Percentiles rank a stretch among this genome's conserved stretches.
Evolutionary conservation across 2,888 invertebrate genomes (phyloP).

Genomic region (Brachylomia viminalis): DNA sequence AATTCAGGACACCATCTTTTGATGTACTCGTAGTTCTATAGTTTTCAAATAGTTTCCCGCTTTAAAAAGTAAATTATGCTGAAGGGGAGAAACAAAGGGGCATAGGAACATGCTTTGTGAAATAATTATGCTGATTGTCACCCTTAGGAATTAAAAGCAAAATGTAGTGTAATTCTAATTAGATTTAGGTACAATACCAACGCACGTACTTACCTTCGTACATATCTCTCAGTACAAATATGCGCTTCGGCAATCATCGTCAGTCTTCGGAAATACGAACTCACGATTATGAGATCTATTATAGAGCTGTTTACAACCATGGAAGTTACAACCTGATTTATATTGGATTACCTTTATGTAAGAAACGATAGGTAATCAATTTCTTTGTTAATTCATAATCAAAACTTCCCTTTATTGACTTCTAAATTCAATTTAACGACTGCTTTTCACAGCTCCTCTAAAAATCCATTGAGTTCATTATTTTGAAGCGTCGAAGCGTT

Average conservation of each 20-base stretch:
- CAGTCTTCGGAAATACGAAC: neutral
- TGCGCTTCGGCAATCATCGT: neutral
- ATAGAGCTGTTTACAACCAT: neutral
- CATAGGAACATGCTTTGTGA: conserved; percentile 11
- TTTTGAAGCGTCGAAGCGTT: conserved; percentile 30
- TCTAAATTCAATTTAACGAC: neutral
- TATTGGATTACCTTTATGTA: neutral
- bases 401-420: too few species aligned
- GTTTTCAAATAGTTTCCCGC: conserved; percentile 52
- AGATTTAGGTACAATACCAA: too few species aligned
- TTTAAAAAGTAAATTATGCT: conserved; percentile 42
- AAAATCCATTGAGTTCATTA: conserved; percentile 17
- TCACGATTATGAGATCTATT: neutral
- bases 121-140: conserved; percentile 18
- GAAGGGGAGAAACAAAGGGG: conserved; percentile 26
- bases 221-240: neutral
- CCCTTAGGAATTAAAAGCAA: neutral
- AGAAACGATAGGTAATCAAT: neutral
- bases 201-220: neutral
- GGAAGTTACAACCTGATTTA: neutral
- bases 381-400: neutral
- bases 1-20: conserved; percentile 73
- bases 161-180: conserved; percentile 6
- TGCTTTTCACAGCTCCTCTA: neutral
- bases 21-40: conserved; percentile 63